phyloP scores from a whole-genome alignment of 2,113 vertebrate species.

The Carassius auratus region DNA sequence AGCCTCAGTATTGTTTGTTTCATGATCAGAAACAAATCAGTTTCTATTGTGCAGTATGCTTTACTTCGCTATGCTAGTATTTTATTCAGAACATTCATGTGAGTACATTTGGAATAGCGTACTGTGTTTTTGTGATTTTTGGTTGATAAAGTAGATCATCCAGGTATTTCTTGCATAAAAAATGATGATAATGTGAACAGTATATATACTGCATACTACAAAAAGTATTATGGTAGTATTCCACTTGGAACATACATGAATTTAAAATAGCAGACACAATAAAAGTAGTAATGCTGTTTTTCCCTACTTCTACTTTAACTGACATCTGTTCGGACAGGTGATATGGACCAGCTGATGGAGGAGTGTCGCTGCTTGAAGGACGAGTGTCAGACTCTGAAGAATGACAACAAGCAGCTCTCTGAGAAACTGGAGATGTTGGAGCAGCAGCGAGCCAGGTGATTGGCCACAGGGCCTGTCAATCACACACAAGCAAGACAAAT shows the following conservation, averaged over 20 bases:
- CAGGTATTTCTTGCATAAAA: too few species aligned
- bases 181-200: too few species aligned
- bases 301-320: not conserved
- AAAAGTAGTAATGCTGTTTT: not conserved
- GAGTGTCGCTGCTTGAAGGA: conserved; percentile 76
- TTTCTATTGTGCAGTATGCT: too few species aligned
- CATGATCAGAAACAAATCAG: too few species aligned
- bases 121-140: too few species aligned
- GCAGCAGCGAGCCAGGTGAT: conserved; percentile 70
- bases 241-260: too few species aligned
- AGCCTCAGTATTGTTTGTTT: not conserved
- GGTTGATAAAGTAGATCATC: too few species aligned
- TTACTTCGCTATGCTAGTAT: too few species aligned
- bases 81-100: too few species aligned
- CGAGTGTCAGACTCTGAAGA: conserved; percentile 73
- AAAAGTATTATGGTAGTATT: too few species aligned
- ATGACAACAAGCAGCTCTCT: conserved; percentile 77
- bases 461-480: conserved; percentile 51
- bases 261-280: not conserved
- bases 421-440: conserved; percentile 76
- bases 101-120: too few species aligned
- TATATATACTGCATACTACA: too few species aligned
- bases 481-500: conserved; percentile 13
- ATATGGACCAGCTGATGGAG: conserved; percentile 72
- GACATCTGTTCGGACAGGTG: conserved; percentile 68